Base-by-base conservation (phyloP, 64 coral and sea anemone species). In the Montipora cactus region DNA sequence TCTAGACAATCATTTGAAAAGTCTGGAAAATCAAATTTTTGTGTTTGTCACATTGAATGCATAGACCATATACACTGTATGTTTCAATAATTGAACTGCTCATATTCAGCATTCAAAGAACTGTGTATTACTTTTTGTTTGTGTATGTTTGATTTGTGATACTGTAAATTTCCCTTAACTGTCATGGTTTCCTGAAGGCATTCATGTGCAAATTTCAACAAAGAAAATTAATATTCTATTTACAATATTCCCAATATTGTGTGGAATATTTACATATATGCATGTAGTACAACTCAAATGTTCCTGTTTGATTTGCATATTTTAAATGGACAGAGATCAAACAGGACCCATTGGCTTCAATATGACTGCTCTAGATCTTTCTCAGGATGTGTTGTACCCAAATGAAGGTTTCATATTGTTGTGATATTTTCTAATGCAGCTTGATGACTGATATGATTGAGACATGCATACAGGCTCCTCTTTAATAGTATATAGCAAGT, bases 391-490 rank as follows among this genome's bases (percentile, higher is more conserved):
- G 45, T 8, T 86, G 3, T 86, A 86, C 47, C 67, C 47, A 19
- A 86, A 86, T 72, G 62, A 47, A 86, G 82, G 82, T 86, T 86
- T 50, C 8, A 15, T 6, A 18, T 49, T 78, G 4, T 5, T 7
- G 18, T 19, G 2, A 18, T 78, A 19, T 13, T 78, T 47, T 46
- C 0, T 1, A 46, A 57, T 55, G 52, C 5, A 55, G 5, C 1
- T 55, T 55, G 52, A 55, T 55, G 52, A 7, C 6, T 55, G 52
- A 5, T 55, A 7, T 55, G 52, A 10, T 55, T 55, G 52, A 37
- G 37, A 2, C 37, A 37, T 37, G 37, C 37, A 0, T 37, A 37
- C 37, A 37, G 37, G 37, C 37, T 37, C 37, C 37, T 37, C 37
- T 37, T 37, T 37, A 37, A 37, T 37, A 37, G 37, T 37, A 37